These are phyloP conservation scores for Oenanthe melanoleuca DNA, from an alignment of 2,113 vertebrate genomes.

Conservation along the genomic window DNA sequence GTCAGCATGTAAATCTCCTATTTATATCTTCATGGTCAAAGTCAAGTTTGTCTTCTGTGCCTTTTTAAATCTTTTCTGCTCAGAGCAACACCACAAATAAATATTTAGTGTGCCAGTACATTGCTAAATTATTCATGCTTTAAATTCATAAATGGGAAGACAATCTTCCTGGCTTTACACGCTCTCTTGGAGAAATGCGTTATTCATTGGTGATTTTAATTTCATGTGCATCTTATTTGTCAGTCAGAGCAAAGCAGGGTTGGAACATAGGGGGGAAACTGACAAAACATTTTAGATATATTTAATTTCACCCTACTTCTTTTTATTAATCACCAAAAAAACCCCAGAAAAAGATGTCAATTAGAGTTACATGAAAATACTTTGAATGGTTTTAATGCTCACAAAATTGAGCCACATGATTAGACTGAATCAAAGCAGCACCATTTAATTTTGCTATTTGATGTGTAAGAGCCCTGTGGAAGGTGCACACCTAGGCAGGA, in stretches of 20 bases:
- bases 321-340: not conserved
- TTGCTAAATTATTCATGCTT: conserved; percentile 72
- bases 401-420: not conserved
- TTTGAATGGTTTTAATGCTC: not conserved
- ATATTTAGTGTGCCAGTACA: conserved; percentile 58
- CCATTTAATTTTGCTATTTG: not conserved
- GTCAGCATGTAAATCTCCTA: conserved; percentile 11
- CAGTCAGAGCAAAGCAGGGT: conserved; percentile 15
- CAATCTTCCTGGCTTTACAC: conserved; percentile 56
- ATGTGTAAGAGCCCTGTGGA: not conserved
- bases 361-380: not conserved
- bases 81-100: conserved; percentile 62
- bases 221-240: conserved; percentile 16
- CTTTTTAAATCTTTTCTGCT: conserved; percentile 37
- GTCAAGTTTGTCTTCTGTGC: conserved; percentile 38
- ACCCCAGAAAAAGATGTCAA: not conserved
- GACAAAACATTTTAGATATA: conserved; percentile 28
- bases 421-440: not conserved
- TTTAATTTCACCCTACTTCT: conserved; percentile 11
- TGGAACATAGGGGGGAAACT: not conserved
- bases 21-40: conserved; percentile 28
- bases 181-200: conserved; percentile 25
- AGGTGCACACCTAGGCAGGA: not conserved
- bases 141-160: conserved; percentile 59
- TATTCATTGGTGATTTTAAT: conserved; percentile 47